These are phyloP conservation scores for Phyllostomus hastatus DNA, from an alignment of 2,113 vertebrate genomes.

Conservation along the genomic window DNA sequence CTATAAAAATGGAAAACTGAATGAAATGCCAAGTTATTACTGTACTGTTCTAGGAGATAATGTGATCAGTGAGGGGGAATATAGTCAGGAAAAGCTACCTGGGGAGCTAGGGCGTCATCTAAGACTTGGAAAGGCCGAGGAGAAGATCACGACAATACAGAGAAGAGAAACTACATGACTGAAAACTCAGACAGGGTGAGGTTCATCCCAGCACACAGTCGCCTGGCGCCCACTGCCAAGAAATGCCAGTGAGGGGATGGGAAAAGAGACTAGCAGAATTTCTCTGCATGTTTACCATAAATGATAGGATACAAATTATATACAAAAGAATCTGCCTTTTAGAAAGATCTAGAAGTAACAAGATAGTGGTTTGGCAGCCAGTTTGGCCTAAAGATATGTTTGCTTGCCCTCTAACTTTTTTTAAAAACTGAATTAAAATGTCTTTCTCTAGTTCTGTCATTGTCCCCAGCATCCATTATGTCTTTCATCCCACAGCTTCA, in stretches of 20 bases:
- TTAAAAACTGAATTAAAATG: not conserved
- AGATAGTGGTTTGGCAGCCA: not conserved
- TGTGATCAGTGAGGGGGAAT: not conserved
- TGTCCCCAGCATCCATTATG: not conserved
- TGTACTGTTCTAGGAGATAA: not conserved
- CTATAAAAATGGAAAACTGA: not conserved
- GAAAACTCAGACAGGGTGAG: not conserved
- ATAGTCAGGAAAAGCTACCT: not conserved
- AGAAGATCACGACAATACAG: not conserved
- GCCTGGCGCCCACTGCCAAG: not conserved
- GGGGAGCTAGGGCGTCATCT: not conserved
- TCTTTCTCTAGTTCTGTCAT: not conserved
- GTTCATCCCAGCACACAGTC: not conserved
- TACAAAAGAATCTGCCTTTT: not conserved
- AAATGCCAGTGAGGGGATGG: not conserved
- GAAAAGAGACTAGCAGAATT: not conserved
- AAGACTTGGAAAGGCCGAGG: not conserved
- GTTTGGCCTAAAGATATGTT: not conserved
- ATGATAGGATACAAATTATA: conserved; percentile 5
- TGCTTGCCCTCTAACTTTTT: not conserved
- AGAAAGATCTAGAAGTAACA: not conserved
- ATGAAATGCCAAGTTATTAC: not conserved
- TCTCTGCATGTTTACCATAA: not conserved
- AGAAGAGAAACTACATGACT: not conserved
- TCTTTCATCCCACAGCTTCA: not conserved